Evolutionary conservation across 2,888 invertebrate genomes (phyloP).

Genomic region (Autographa pulchrina): DNA sequence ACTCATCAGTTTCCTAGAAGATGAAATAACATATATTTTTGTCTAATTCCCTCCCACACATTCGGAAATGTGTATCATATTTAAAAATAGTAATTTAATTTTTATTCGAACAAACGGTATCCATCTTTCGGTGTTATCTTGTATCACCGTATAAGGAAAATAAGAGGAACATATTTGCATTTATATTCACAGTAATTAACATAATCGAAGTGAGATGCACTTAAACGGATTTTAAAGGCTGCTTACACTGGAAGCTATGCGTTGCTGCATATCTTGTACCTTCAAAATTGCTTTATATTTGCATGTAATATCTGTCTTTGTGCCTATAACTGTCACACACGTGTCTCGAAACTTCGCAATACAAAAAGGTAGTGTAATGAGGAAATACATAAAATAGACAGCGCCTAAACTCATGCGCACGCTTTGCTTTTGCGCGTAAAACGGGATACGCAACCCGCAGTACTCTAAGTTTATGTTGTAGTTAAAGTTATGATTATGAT

Average conservation of each 20-base stretch:
- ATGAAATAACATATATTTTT: background rate
- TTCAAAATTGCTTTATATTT: background rate
- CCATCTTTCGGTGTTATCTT: background rate
- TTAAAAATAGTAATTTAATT: background rate
- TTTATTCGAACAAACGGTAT: background rate
- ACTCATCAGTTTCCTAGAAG: background rate
- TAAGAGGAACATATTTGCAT: background rate
- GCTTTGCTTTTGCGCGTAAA: conserved; percentile 15
- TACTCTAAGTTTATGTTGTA: background rate
- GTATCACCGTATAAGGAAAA: background rate
- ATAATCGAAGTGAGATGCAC: conserved; percentile 4
- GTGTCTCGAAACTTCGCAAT: conserved; percentile 16
- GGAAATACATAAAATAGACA: conserved; percentile 43
- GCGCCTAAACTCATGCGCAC: conserved; percentile 21
- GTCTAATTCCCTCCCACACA: background rate
- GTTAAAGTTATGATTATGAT: background rate
- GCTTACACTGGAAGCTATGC: conserved; percentile 1
- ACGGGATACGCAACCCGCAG: conserved; percentile 18
- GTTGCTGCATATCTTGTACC: background rate
- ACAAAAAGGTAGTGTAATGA: conserved; percentile 35
- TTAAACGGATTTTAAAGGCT: background rate
- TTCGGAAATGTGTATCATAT: background rate
- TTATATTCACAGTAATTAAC: background rate
- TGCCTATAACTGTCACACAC: conserved; percentile 4
- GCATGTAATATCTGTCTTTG: background rate